Base-by-base conservation (phyloP, 1,140 invertebrate genomes). In the Acromyrmex charruanus region DNA sequence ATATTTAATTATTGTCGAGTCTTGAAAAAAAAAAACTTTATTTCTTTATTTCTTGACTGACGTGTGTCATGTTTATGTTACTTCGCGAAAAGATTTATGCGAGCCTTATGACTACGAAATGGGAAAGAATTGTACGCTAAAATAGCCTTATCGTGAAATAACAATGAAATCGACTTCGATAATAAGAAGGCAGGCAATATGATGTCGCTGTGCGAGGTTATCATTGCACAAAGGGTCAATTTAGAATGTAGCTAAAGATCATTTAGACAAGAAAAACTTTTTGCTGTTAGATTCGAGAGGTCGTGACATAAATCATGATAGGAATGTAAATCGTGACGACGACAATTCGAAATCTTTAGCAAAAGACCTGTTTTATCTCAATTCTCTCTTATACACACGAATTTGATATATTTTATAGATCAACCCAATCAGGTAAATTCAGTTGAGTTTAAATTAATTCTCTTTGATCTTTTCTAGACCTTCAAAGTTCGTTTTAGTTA, bases 91-190 rank as follows among this genome's bases (percentile, higher is more conserved):
- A 72, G 21, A 58, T 51, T 61, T 74, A 74, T 74, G 39, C 18
- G n/a, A 3, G 18, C 28, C 14, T 51, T 25, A 14, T 21, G 21
- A 81, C 51, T 59, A 51, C 5, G 35, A 58, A n/a, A 59, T 63
- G 12, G 9, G 16, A 75, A 72, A 66, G 31, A 69, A 68, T 66
- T 35, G 35, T 28, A 74, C 2, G 16, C 58, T 61, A 39, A 74
- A 84, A 51, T 75, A 63, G 14, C 12, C 25, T 75, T 51, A 84
- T 61, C 69, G 39, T 9, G 9, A 59, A 74, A 74, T 82, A 75
- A 84, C 55, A 75, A 84, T 63, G 55, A 75, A 75, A 84, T 39
- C 16, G 39, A 51, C 21, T 75, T 74, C 21, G 69, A 61, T 84
- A 84, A 61, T 55, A 18, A 21, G 44, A 59, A 74, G 49, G 49